Evolutionary conservation across 1,140 invertebrate species (phyloP), one percentile per base, ranked within the genome.

Genomic region (Ips typographus): DNA sequence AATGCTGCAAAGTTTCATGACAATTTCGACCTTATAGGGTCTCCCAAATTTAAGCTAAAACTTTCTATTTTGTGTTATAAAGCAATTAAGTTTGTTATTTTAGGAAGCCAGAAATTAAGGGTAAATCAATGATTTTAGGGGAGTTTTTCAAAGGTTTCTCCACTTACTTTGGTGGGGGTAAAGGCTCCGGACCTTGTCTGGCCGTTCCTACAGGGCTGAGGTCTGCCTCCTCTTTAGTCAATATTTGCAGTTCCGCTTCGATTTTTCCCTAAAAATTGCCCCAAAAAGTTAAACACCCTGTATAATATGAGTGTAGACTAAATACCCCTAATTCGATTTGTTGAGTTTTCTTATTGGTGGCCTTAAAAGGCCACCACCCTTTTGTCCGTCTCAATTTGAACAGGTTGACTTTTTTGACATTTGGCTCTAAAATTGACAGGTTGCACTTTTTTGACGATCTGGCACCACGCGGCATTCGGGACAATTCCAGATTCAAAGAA

Each of bases 281-380:
- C 22, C 22, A 8, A 6, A 3, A 49, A 49, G 7, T 49, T 49
- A 49, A 8, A 3, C 2, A 2, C 44, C 6, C 44, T 49, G 3
- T 49, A 49, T 8, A 49, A 22, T 8, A 49, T 49, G 3, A 2
- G 3, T 49, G 3, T 1, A 49, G 22, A 49, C 6, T 22, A 2
- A 6, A 49, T 77, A 87, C 85, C 66, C 82, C 81, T 60, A 78
- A 77, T 6, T 80, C 68, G 44, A 79, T 77, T 41, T 77, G 74
- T 47, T 80, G 81, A 0, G 72, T 77, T 3, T 77, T 72, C 6
- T 74, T 70, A 49, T 74, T 66, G 1, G 40, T 84, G 53, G 82
- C 83, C 43, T 76, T 80, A 73, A 91, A 88, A 49, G 94, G 93
- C 91, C 94, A 96, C 94, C 94, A 96, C 1, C 90, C 93, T 75